Percentiles rank a stretch among this genome's conserved stretches.
Conservation (phyloP, 2,113 vertebrate genomes). For the Lasiurus cinereus region DNA sequence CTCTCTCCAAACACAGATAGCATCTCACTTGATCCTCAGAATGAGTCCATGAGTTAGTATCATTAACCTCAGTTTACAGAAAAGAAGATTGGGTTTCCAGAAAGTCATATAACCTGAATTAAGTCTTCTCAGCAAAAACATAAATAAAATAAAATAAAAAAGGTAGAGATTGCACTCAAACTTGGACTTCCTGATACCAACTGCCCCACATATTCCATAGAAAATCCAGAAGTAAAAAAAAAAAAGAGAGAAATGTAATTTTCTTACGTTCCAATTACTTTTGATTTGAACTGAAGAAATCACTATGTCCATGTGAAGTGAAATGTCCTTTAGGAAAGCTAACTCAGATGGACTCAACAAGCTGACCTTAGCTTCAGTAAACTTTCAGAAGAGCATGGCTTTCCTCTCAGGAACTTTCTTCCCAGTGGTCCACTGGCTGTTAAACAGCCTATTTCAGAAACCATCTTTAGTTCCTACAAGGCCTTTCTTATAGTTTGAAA, state of each 20-base stretch:
- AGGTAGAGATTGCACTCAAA: accelerated
- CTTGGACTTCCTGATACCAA: neutral
- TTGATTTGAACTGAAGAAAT: neutral
- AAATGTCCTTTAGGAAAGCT: neutral
- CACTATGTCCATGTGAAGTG: neutral
- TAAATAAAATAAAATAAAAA: neutral
- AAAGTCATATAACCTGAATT: neutral
- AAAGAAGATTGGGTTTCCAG: neutral
- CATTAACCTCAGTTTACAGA: neutral
- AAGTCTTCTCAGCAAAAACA: neutral
- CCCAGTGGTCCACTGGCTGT: neutral
- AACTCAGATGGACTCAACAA: neutral
- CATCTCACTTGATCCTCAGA: neutral
- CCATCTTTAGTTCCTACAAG: neutral
- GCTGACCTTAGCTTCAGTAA: accelerated
- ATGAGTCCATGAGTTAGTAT: neutral
- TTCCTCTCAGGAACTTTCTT: neutral
- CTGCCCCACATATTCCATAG: neutral
- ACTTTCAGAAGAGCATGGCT: neutral
- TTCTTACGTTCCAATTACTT: neutral
- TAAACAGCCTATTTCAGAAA: neutral
- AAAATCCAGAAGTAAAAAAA: neutral
- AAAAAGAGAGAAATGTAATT: neutral
- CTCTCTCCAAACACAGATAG: neutral
- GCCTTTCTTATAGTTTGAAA: neutral